A percentile compares a stretch with the other conserved stretches of the same genome.
phyloP scores from a whole-genome alignment of 1,140 invertebrate species.

The Atta texana region DNA sequence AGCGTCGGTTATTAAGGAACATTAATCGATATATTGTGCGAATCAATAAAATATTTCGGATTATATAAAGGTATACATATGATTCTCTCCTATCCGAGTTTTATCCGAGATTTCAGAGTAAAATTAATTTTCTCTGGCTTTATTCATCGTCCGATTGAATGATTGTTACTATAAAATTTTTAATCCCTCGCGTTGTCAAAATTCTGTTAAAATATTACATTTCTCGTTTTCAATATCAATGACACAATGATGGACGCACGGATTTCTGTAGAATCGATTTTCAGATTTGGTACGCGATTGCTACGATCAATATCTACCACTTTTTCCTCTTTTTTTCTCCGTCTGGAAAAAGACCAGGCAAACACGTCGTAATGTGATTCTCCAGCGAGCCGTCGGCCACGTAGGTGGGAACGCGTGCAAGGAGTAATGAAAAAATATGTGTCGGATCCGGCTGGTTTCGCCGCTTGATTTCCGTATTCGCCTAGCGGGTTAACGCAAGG shows the following conservation, averaged over 20 bases:
- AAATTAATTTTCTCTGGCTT: constrained; percentile 30
- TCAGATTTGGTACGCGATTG: constrained; percentile 46
- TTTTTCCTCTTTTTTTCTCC: not conserved
- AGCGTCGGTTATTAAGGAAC: constrained; percentile 10
- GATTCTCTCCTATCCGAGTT: not conserved
- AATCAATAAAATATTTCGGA: constrained; percentile 27
- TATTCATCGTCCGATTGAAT: constrained; percentile 27
- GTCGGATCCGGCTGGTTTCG: constrained; percentile 34
- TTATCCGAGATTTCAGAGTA: not conserved
- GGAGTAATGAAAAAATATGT: constrained; percentile 76
- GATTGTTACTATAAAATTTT: constrained; percentile 26
- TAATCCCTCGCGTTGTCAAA: not conserved
- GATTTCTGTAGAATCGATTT: constrained; percentile 35
- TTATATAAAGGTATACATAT: not conserved
- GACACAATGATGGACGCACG: not conserved
- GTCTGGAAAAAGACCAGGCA: constrained; percentile 23
- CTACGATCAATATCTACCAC: constrained; percentile 35
- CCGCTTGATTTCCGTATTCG: constrained; percentile 67
- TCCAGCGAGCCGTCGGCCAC: constrained; percentile 19
- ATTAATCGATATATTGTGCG: not conserved
- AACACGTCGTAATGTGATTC: constrained; percentile 56
- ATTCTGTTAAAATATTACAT: constrained; percentile 44
- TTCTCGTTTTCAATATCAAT: constrained; percentile 22
- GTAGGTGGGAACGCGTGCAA: constrained; percentile 56
- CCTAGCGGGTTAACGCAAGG: constrained; percentile 40